A percentile compares a stretch with the other conserved stretches of the same genome.
Evolutionary conservation across 2,888 invertebrate species (phyloP).

Genomic region (Drosophila tripunctata): DNA sequence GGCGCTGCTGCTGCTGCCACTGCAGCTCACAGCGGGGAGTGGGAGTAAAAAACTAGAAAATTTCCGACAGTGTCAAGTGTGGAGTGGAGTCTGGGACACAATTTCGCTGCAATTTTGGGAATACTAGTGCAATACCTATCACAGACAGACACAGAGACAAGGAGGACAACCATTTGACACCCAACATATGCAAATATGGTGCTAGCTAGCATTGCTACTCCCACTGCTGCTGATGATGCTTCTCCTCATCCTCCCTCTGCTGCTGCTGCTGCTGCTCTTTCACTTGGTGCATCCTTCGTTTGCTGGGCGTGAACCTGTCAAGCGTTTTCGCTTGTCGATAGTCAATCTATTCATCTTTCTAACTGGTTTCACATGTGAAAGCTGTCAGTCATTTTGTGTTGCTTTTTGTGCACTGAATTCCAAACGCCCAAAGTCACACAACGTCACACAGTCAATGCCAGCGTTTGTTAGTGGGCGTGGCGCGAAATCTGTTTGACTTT

Average conservation of each 20-base stretch:
- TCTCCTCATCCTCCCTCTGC: not conserved
- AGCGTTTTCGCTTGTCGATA: slow-evolving; percentile 72
- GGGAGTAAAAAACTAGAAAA: slow-evolving; percentile 7
- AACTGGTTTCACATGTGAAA: slow-evolving; percentile 76
- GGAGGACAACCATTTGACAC: slow-evolving; percentile 47
- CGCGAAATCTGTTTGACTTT: slow-evolving; percentile 70
- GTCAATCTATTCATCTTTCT: slow-evolving; percentile 77
- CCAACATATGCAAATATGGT: slow-evolving; percentile 56
- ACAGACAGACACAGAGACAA: slow-evolving; percentile 11
- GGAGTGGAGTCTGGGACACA: slow-evolving; percentile 32
- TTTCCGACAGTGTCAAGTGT: slow-evolving; percentile 28
- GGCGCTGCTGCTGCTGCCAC: not conserved
- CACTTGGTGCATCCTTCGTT: not conserved
- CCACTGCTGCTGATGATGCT: not conserved
- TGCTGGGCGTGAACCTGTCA: slow-evolving; percentile 64
- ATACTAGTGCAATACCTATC: slow-evolving; percentile 47
- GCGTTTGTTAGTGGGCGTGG: slow-evolving; percentile 6
- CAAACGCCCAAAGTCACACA: too few relatives aligned
- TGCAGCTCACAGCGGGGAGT: too few relatives aligned
- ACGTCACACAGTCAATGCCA: not conserved
- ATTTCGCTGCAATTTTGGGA: slow-evolving; percentile 59
- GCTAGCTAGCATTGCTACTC: slow-evolving; percentile 20
- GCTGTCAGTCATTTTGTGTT: slow-evolving; percentile 63
- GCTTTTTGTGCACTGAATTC: slow-evolving; percentile 25
- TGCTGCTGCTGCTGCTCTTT: not conserved